These are phyloP conservation scores for Sarcophaga caerulescens DNA, from an alignment of 2,888 invertebrate species.

Conservation along the genomic window DNA sequence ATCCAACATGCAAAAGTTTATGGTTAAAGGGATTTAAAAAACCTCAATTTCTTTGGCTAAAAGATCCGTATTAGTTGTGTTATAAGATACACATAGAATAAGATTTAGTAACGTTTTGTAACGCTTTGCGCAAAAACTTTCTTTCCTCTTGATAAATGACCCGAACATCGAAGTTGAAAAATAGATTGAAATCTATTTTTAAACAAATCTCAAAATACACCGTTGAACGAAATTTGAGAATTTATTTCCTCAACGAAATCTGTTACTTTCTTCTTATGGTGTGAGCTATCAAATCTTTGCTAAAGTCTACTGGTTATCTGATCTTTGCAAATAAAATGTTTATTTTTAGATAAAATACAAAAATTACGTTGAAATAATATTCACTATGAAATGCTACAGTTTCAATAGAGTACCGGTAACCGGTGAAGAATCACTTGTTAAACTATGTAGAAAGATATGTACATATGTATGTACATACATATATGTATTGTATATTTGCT, in stretches of 20 bases:
- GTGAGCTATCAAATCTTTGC: slow-evolving; percentile 30
- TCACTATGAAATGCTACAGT: background rate
- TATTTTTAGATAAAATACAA: slow-evolving; percentile 19
- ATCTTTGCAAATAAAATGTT: slow-evolving; percentile 47
- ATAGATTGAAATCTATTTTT: too few relatives aligned
- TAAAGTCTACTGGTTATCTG: slow-evolving; percentile 50
- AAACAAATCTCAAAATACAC: slow-evolving; percentile 34
- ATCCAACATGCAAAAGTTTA: too few relatives aligned
- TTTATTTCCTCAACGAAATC: slow-evolving; percentile 42
- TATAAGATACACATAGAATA: too few relatives aligned
- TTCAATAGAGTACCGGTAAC: slow-evolving; percentile 8
- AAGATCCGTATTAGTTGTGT: too few relatives aligned
- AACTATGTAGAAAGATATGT: slow-evolving; percentile 15
- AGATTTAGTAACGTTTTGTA: too few relatives aligned
- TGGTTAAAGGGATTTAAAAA: too few relatives aligned
- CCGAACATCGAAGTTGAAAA: slow-evolving; percentile 42
- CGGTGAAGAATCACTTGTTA: slow-evolving; percentile 36
- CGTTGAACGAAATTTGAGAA: slow-evolving; percentile 48
- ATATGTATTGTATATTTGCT: background rate
- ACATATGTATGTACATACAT: background rate
- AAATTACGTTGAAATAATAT: too few relatives aligned
- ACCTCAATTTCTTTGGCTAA: too few relatives aligned
- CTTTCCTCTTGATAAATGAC: slow-evolving; percentile 5
- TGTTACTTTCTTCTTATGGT: background rate
- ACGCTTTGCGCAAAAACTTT: too few relatives aligned